A percentile compares a stretch with the other conserved stretches of the same genome.
These are phyloP conservation scores for Cantharis rustica DNA, from an alignment of 2,888 invertebrate genomes.

Conservation along the genomic window DNA sequence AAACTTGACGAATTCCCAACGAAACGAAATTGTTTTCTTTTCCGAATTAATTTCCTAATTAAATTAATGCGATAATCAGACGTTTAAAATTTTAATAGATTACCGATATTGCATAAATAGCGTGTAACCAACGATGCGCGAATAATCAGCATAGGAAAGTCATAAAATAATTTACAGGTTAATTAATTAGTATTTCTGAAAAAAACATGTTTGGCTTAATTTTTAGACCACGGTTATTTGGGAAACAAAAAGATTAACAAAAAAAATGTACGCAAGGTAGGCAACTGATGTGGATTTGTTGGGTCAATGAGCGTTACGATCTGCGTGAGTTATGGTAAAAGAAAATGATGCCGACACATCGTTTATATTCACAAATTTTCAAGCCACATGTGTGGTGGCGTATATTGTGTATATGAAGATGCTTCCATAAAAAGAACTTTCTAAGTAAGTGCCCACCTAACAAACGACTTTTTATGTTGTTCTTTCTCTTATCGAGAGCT, in stretches of 20 bases:
- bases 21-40: not conserved
- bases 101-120: not conserved
- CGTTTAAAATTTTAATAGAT: not conserved
- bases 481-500: slow-evolving; percentile 37
- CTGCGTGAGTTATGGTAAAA: slow-evolving; percentile 42
- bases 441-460: not conserved
- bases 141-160: not conserved
- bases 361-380: slow-evolving; percentile 42
- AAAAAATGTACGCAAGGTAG: slow-evolving; percentile 6
- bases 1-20: not conserved
- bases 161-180: too few species aligned
- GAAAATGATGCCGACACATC: slow-evolving; percentile 43
- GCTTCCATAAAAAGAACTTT: slow-evolving; percentile 9
- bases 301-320: slow-evolving; percentile 44
- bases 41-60: not conserved
- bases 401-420: slow-evolving; percentile 6
- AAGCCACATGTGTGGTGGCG: slow-evolving; percentile 40
- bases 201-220: too few species aligned
- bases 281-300: slow-evolving; percentile 24
- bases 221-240: not conserved
- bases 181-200: too few species aligned
- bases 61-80: not conserved
- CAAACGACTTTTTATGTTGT: slow-evolving; percentile 27
- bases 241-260: not conserved
- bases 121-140: not conserved